Conservation (phyloP, 1,140 invertebrate genomes). For the Armadillidium nasatum region DNA sequence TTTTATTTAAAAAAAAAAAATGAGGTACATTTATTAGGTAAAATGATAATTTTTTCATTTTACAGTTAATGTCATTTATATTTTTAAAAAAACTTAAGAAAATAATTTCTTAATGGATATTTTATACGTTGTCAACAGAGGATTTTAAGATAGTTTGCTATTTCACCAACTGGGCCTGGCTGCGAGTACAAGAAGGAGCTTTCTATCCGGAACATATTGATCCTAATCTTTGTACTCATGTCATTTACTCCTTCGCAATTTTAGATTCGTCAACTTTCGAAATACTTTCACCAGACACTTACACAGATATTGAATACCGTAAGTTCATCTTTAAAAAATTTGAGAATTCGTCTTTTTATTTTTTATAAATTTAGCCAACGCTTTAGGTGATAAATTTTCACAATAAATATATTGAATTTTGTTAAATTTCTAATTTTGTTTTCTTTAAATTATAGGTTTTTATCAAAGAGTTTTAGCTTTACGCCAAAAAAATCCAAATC, state of each 20-base stretch:
- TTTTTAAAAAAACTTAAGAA: too few relatives aligned
- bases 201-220: conserved; percentile 81
- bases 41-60: too few relatives aligned
- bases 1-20: neutral
- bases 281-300: conserved; percentile 73
- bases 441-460: conserved; percentile 55
- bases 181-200: conserved; percentile 72
- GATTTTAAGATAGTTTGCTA: conserved; percentile 70
- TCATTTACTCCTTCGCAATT: conserved; percentile 85
- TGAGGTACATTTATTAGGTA: too few relatives aligned
- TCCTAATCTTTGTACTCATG: conserved; percentile 71
- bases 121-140: conserved; percentile 31
- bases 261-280: conserved; percentile 68
- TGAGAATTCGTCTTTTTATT: too few relatives aligned
- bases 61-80: too few relatives aligned
- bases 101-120: too few relatives aligned
- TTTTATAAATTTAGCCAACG: too few relatives aligned
- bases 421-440: too few relatives aligned
- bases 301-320: conserved; percentile 80
- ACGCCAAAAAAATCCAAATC: conserved; percentile 50
- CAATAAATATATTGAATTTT: too few relatives aligned
- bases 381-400: too few relatives aligned
- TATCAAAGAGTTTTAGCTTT: conserved; percentile 57
- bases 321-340: conserved; percentile 43
- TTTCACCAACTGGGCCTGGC: conserved; percentile 81